Evolutionary conservation across 2,888 invertebrate genomes (phyloP).

Genomic region (Scaptomyza cyrtandrae): DNA sequence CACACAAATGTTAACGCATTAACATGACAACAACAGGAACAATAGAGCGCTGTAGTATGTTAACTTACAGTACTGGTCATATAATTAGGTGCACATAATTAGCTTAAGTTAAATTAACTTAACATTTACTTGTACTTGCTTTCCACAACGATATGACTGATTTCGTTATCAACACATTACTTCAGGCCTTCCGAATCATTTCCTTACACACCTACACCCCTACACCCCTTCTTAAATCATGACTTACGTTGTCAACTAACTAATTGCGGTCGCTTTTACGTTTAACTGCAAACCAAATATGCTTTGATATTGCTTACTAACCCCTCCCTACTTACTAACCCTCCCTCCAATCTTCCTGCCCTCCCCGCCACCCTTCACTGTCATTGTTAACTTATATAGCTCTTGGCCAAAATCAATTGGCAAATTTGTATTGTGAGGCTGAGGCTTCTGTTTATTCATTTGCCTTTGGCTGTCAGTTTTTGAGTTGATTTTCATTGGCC

Average conservation of each 20-base stretch:
- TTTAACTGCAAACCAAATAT: neutral
- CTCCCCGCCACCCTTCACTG: neutral
- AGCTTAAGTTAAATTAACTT: neutral
- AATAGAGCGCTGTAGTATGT: slow-evolving; percentile 2
- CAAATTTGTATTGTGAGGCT: slow-evolving; percentile 46
- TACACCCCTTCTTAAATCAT: too few species aligned
- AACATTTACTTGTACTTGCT: too few species aligned
- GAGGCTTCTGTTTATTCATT: neutral
- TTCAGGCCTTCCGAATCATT: too few species aligned
- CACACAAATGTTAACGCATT: slow-evolving; percentile 64
- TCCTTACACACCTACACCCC: too few species aligned
- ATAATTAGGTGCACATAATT: slow-evolving; percentile 8
- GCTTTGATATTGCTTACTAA: neutral
- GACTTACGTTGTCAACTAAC: too few species aligned
- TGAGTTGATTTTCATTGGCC: slow-evolving; percentile 64
- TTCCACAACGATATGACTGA: neutral
- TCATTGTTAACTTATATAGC: neutral
- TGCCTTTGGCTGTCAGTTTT: slow-evolving; percentile 59
- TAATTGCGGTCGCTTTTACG: neutral
- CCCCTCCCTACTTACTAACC: too few species aligned
- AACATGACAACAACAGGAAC: slow-evolving; percentile 50
- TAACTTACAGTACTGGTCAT: slow-evolving; percentile 9
- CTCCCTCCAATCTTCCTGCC: too few species aligned
- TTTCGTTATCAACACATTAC: neutral
- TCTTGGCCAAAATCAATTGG: slow-evolving; percentile 70